Percentiles rank a stretch among this genome's conserved stretches.
Conservation (phyloP, 2,888 invertebrate genomes). For the Hirtodrosophila duncani region DNA sequence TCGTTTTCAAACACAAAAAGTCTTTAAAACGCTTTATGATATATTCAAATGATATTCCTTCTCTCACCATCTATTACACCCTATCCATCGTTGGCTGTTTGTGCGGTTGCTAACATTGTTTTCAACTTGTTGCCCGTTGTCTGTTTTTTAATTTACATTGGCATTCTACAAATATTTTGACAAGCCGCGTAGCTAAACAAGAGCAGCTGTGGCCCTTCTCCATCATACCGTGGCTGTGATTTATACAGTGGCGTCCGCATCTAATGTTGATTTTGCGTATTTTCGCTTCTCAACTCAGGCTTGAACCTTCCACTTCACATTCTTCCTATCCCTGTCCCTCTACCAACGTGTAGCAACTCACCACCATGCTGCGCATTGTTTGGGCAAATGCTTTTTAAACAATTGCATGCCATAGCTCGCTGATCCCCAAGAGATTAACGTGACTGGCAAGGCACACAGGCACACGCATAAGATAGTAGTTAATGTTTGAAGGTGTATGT, state of each 20-base stretch:
- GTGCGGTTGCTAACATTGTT: slow-evolving; percentile 45
- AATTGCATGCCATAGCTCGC: slow-evolving; percentile 57
- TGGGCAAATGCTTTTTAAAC: slow-evolving; percentile 68
- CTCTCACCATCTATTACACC: too few relatives aligned
- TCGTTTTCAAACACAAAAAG: too few relatives aligned
- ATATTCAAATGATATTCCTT: too few relatives aligned
- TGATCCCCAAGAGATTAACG: slow-evolving; percentile 73
- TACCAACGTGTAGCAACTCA: neutral
- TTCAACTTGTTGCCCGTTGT: slow-evolving; percentile 63
- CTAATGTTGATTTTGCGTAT: slow-evolving; percentile 69
- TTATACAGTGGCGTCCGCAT: slow-evolving; percentile 48
- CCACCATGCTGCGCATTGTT: slow-evolving; percentile 30
- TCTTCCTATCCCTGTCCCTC: slow-evolving; percentile 16
- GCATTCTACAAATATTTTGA: slow-evolving; percentile 68
- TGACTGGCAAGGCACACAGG: slow-evolving; percentile 47
- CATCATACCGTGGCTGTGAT: slow-evolving; percentile 34
- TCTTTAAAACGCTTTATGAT: too few relatives aligned
- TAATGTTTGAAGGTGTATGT: slow-evolving; percentile 2
- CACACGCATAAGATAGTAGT: slow-evolving; percentile 10
- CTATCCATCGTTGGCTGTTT: too few relatives aligned
- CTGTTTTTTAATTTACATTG: slow-evolving; percentile 69
- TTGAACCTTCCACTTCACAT: too few relatives aligned
- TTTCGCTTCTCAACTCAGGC: slow-evolving; percentile 48
- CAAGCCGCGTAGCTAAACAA: slow-evolving; percentile 38
- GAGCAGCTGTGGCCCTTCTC: slow-evolving; percentile 25